Base-by-base conservation (phyloP, 2,113 vertebrate genomes). In the Microcebus ravelobensis region DNA sequence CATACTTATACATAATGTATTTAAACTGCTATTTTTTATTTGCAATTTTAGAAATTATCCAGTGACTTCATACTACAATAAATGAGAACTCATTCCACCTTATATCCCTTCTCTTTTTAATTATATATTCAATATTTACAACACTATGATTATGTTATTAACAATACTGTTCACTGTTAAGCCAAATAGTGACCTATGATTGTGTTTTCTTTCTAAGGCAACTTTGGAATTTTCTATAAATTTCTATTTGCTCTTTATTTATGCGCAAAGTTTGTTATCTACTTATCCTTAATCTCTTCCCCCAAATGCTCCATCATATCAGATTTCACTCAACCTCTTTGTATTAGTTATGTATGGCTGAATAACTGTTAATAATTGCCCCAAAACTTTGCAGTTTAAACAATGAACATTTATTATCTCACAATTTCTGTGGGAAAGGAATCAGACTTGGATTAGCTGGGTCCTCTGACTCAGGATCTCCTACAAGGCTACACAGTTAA, bases 61-160 rank as follows among this genome's bases (percentile, higher is more conserved):
- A 52, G 9, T 15, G 52, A 81, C 23, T 95, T 91, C 8, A 45
- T 85, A 45, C 50, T 95, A 76, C 59, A 15, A 52, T 88, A 84
- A 92, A 34, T 90, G 61, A 80, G 59, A 94, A 85, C 55, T 59
- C 27, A 73, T 61, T 80, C 50, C 7, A 86, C 23, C 52, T 48
- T 59, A 34, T 29, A 13, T 77, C 5, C 86, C 34, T 76, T 59
- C 45, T 81, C 13, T 86, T 86, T 77, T 92, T 81, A 86, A 48
- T 95, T 65, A 83, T 71, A 71, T 79, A 87, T 82, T 95, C 88
- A 95, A 92, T 89, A 61, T 76, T 77, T 67, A 88, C 31, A 87
- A 39, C 29, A 70, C 1, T 76, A 45, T 80, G 27, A n/a, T 95
- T 93, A 71, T 76, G 34, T 96, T 89, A 18, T 55, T 55, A 55